Conservation (phyloP, 2,113 vertebrate species). For the Notarius quadriscutis region DNA sequence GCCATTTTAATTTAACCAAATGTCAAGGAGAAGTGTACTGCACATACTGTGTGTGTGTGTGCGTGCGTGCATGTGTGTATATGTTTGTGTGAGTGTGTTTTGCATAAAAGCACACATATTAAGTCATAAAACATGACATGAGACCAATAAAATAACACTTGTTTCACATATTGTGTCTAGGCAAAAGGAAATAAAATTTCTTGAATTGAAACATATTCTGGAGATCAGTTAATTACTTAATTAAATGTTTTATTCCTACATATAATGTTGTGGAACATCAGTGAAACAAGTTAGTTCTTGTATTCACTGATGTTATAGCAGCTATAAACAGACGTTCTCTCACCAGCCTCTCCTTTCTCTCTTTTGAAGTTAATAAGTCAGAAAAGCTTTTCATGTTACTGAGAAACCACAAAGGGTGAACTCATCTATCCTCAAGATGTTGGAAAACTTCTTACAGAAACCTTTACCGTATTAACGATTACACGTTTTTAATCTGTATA, state of each 20-base stretch:
- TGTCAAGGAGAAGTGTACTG: neutral
- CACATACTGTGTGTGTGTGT: neutral
- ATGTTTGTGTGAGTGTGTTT: conserved; percentile 13
- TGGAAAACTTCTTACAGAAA: neutral
- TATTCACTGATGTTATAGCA: too few relatives aligned
- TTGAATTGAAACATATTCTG: neutral
- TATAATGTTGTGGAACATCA: too few relatives aligned
- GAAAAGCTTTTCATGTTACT: too few relatives aligned
- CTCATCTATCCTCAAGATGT: too few relatives aligned
- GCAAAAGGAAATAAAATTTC: neutral
- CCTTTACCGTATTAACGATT: too few relatives aligned
- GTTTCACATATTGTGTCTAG: neutral
- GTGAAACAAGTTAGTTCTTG: too few relatives aligned
- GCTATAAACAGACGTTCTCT: too few relatives aligned
- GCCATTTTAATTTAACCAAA: conserved; percentile 5
- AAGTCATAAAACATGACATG: neutral
- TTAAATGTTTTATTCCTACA: neutral
- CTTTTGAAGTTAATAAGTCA: too few relatives aligned
- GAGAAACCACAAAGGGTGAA: too few relatives aligned
- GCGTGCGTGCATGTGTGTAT: conserved; percentile 18
- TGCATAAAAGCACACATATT: neutral
- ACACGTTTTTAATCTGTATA: neutral
- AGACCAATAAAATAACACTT: neutral
- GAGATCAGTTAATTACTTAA: neutral
- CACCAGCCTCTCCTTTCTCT: too few relatives aligned